phyloP scores from a whole-genome alignment of 1,140 invertebrate species.

The Liolophura sinensis region DNA sequence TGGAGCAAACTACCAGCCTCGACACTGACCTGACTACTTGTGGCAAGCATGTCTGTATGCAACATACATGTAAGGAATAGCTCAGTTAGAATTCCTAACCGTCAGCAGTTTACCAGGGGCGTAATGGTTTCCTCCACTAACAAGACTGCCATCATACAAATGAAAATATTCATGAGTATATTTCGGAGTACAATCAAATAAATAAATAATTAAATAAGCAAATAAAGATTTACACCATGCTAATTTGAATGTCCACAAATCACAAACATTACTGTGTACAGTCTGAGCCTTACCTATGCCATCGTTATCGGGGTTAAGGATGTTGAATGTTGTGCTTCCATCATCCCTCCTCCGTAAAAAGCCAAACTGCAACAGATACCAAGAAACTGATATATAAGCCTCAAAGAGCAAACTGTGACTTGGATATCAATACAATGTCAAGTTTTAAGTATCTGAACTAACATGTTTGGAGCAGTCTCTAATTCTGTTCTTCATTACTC shows the following conservation, averaged over 20 bases:
- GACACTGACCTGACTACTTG: too few species aligned
- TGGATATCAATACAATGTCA: too few species aligned
- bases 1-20: too few species aligned
- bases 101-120: not conserved
- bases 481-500: too few species aligned
- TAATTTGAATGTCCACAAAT: too few species aligned
- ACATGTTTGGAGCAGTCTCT: too few species aligned
- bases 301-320: constrained; percentile 75
- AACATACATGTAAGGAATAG: not conserved
- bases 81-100: not conserved
- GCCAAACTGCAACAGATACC: constrained; percentile 67
- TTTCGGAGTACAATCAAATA: too few species aligned
- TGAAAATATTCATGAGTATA: too few species aligned
- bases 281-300: constrained; percentile 58
- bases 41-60: not conserved
- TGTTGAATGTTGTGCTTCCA: constrained; percentile 84
- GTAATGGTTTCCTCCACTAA: not conserved
- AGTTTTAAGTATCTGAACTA: too few species aligned
- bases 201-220: too few species aligned
- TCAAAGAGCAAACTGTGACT: too few species aligned
- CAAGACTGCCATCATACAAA: not conserved
- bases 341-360: constrained; percentile 80
- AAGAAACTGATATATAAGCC: not conserved
- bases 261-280: not conserved
- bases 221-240: too few species aligned